Conservation (phyloP, 1,140 invertebrate species). For the Periplaneta americana region DNA sequence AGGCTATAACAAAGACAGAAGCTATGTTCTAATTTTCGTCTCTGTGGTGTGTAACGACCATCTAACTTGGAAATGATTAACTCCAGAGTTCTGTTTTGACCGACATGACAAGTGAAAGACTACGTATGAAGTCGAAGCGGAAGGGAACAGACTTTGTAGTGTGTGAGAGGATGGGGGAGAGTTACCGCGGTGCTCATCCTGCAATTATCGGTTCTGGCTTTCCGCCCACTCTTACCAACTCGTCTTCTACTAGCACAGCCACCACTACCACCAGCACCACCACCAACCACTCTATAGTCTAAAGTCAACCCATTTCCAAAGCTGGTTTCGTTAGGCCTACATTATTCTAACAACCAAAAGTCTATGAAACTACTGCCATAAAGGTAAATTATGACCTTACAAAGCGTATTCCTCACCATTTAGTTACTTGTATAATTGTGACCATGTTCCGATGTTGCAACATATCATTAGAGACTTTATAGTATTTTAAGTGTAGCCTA, state of each 20-base stretch:
- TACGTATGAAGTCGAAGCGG: too few relatives aligned
- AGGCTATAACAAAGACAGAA: neutral
- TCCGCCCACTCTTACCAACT: neutral
- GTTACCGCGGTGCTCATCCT: neutral
- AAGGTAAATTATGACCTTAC: neutral
- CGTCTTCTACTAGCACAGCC: too few relatives aligned
- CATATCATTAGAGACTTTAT: too few relatives aligned
- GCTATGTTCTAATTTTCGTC: neutral
- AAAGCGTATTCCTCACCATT: too few relatives aligned
- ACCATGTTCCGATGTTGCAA: too few relatives aligned
- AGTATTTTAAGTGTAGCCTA: too few relatives aligned
- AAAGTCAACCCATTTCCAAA: neutral
- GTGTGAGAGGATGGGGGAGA: neutral
- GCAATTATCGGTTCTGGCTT: neutral
- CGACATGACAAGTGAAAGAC: neutral
- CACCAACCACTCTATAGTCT: neutral
- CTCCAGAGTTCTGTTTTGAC: neutral
- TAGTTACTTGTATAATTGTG: too few relatives aligned
- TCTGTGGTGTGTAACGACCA: neutral
- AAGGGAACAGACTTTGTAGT: neutral
- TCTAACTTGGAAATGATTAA: neutral
- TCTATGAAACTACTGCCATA: neutral
- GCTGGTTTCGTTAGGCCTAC: neutral
- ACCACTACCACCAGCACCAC: neutral
- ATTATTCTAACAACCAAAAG: neutral